These are phyloP conservation scores for Eupithecia dodoneata DNA, from an alignment of 2,888 invertebrate genomes.

Conservation along the genomic window DNA sequence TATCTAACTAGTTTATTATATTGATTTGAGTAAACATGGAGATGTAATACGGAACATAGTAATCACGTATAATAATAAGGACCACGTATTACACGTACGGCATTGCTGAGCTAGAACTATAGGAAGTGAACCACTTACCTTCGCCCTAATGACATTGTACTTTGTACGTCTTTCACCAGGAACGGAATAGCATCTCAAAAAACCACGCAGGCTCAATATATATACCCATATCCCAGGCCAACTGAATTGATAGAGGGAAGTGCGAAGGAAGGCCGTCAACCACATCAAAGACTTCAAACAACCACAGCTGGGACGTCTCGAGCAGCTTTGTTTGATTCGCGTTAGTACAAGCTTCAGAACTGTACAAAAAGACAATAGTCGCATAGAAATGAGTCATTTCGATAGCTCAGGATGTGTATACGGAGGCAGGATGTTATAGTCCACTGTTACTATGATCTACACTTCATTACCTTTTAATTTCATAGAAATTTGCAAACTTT, in stretches of 20 bases:
- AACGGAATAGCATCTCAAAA: neutral
- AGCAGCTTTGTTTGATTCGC: conserved; percentile 1
- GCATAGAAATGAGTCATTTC: neutral
- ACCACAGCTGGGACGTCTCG: neutral
- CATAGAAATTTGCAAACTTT: no score
- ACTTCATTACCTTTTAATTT: neutral
- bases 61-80: no score
- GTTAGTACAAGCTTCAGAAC: neutral
- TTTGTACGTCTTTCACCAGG: neutral
- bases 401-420: neutral
- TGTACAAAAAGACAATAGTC: neutral
- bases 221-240: neutral
- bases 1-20: no score
- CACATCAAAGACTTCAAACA: conserved; percentile 1
- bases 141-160: no score
- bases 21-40: no score
- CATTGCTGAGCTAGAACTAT: no score
- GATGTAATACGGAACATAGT: no score
- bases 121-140: no score
- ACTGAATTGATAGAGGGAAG: neutral
- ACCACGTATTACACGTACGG: no score
- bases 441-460: neutral
- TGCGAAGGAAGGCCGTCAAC: neutral
- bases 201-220: neutral
- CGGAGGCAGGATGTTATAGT: neutral